Percentiles rank a stretch among this genome's conserved stretches.
Conservation (phyloP, 37 sponge, comb jelly and placozoan species). For the Ephydatia muelleri region DNA sequence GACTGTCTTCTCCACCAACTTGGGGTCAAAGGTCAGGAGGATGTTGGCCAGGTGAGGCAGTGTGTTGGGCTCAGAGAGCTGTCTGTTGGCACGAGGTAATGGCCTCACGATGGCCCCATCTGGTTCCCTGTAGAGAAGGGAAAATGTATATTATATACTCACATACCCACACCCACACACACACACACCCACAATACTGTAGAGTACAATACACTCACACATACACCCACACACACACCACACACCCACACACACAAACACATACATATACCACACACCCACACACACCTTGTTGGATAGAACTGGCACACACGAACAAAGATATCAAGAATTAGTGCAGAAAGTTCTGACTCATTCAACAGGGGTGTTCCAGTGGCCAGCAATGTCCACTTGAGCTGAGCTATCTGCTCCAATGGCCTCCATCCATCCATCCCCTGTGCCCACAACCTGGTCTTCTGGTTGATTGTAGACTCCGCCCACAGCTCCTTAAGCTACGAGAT, state of each 20-base stretch:
- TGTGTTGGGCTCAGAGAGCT: constrained; percentile 75
- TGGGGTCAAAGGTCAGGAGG: constrained; percentile 97
- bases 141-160: not conserved
- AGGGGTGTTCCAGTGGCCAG: constrained; percentile 86
- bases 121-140: constrained; percentile 49
- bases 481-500: constrained; percentile 91
- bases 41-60: constrained; percentile 95
- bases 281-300: constrained; percentile 78
- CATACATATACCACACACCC: constrained; percentile 4
- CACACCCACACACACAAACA: too few relatives aligned
- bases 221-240: too few relatives aligned
- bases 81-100: constrained; percentile 88
- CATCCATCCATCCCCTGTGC: constrained; percentile 99
- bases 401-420: constrained; percentile 84
- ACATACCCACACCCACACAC: not conserved
- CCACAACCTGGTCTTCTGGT: constrained; percentile 89
- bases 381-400: constrained; percentile 96
- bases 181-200: too few relatives aligned
- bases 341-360: constrained; percentile 92
- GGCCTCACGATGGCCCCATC: constrained; percentile 92
- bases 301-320: constrained; percentile 79
- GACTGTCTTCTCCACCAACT: constrained; percentile 91
- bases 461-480: constrained; percentile 74
- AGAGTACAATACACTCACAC: too few relatives aligned
- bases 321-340: constrained; percentile 85